These are phyloP conservation scores for Catocala fraxini DNA, from an alignment of 2,888 invertebrate species.

Conservation along the genomic window DNA sequence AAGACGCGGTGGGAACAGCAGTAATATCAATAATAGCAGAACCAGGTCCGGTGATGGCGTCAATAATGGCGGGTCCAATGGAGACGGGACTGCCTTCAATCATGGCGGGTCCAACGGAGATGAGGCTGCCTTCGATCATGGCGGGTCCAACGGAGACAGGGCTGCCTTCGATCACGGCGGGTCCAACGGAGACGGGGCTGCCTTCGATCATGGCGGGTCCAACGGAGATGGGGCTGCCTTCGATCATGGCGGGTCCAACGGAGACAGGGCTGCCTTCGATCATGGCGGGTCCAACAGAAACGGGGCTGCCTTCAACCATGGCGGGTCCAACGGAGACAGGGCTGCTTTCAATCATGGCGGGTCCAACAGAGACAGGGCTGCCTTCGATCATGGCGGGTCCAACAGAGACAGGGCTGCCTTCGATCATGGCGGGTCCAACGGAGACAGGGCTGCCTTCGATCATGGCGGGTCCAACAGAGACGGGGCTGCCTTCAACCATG, in stretches of 20 bases:
- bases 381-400: too few species aligned
- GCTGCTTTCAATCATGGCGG: too few species aligned
- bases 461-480: neutral
- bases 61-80: too few species aligned
- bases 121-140: too few species aligned
- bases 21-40: slow-evolving; percentile 13
- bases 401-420: neutral
- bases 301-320: too few species aligned
- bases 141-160: slow-evolving; percentile 22
- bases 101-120: too few species aligned
- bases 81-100: too few species aligned
- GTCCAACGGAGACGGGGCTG: slow-evolving; percentile 18
- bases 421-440: slow-evolving; percentile 30
- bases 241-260: slow-evolving; percentile 30
- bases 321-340: too few species aligned
- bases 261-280: slow-evolving; percentile 22
- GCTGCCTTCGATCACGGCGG: slow-evolving; percentile 17
- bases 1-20: slow-evolving; percentile 21
- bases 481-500: slow-evolving; percentile 9
- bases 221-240: slow-evolving; percentile 4
- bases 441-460: slow-evolving; percentile 20
- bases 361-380: too few species aligned
- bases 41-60: slow-evolving; percentile 23
- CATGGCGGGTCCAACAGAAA: slow-evolving; percentile 17
- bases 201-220: slow-evolving; percentile 6